Evolutionary conservation across 2,888 invertebrate genomes (phyloP).

Genomic region (Stenolophus ochropezus): DNA sequence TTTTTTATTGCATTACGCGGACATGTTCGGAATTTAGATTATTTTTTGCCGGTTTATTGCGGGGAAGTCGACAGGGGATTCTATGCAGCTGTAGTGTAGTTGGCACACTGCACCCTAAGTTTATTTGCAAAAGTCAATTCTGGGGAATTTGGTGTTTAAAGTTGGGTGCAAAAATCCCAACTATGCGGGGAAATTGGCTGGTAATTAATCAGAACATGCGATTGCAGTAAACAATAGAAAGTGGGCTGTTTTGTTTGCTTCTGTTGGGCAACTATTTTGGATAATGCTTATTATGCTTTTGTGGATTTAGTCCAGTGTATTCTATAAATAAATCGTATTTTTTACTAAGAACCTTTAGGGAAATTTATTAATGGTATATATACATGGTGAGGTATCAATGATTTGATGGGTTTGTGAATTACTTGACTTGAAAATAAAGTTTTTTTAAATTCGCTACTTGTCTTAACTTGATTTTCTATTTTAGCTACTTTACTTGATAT

Average conservation of each 20-base stretch:
- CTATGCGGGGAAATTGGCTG: conserved; percentile 10
- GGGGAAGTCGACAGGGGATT: conserved; percentile 1
- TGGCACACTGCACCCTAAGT: conserved; percentile 14
- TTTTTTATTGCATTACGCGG: conserved; percentile 40
- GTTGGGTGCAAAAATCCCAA: conserved; percentile 20
- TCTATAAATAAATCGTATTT: too few species aligned
- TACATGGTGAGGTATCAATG: too few species aligned
- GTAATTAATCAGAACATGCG: conserved; percentile 11
- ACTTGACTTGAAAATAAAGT: too few species aligned
- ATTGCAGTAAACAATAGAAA: not conserved
- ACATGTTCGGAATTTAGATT: conserved; percentile 41
- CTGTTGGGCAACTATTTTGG: not conserved
- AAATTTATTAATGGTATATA: too few species aligned
- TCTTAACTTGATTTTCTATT: too few species aligned
- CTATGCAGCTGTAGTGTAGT: conserved; percentile 12
- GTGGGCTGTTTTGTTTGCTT: not conserved
- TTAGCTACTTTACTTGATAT: too few species aligned
- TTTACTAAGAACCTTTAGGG: too few species aligned
- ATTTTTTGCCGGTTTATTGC: conserved; percentile 32
- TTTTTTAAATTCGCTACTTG: too few species aligned
- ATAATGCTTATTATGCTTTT: not conserved
- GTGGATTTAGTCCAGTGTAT: too few species aligned
- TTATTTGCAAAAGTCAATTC: conserved; percentile 8
- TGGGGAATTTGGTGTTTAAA: conserved; percentile 26
- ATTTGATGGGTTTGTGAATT: too few species aligned